phyloP scores from a whole-genome alignment of 64 coral and sea anemone genomes.

The Actinia equina region DNA sequence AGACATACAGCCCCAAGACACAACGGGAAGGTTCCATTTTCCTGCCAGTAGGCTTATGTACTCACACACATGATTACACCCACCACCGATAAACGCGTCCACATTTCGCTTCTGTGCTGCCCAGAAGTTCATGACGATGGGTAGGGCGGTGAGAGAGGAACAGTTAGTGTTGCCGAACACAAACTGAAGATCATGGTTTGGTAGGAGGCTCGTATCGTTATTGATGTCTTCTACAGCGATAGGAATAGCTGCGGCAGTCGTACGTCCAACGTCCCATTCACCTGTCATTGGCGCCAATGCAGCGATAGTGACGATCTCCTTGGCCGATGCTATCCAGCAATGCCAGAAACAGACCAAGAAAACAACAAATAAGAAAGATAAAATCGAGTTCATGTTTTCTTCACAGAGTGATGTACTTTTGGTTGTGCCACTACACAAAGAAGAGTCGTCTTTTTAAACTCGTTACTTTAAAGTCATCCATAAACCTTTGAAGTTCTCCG shows the following conservation, averaged over 20 bases:
- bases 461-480: neutral
- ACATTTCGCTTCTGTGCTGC: conserved; percentile 68
- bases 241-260: conserved; percentile 79
- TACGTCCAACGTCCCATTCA: conserved; percentile 83
- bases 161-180: conserved; percentile 87
- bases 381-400: neutral
- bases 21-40: conserved; percentile 83
- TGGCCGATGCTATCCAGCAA: neutral
- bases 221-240: conserved; percentile 90
- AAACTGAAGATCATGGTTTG: conserved; percentile 73
- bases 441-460: neutral
- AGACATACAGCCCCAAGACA: conserved; percentile 92
- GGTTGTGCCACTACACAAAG: neutral
- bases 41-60: conserved; percentile 84
- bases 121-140: conserved; percentile 84
- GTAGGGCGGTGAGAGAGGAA: conserved; percentile 67
- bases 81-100: conserved; percentile 78
- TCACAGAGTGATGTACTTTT: neutral
- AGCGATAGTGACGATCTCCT: conserved; percentile 69
- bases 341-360: neutral
- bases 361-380: neutral
- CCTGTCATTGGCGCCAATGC: conserved; percentile 83
- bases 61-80: conserved; percentile 82
- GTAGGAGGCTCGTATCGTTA: conserved; percentile 56
- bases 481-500: conserved; percentile 9